phyloP scores from a whole-genome alignment of 2,113 vertebrate genomes.

The Scartelaos histophorus region DNA sequence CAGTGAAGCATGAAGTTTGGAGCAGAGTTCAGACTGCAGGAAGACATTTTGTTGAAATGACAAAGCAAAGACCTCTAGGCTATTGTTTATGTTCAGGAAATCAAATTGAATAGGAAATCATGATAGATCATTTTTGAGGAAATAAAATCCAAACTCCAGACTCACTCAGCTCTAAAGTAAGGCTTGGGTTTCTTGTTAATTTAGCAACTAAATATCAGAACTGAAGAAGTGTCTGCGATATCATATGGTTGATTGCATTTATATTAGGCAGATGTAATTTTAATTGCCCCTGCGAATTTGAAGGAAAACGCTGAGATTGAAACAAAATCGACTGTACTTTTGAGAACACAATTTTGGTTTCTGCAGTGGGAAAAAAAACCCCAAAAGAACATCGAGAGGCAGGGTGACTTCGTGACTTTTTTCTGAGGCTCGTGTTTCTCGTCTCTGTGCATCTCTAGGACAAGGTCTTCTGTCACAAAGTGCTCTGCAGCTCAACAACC shows the following conservation, averaged over 20 bases:
- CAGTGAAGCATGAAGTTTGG: neutral
- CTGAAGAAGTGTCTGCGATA: neutral
- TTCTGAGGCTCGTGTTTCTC: constrained; percentile 9
- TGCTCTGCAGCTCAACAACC: constrained; percentile 93
- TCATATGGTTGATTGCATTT: neutral
- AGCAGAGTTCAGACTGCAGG: too few relatives aligned
- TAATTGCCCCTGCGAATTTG: neutral
- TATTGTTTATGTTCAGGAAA: too few relatives aligned
- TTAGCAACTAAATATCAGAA: neutral
- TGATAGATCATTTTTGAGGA: too few relatives aligned
- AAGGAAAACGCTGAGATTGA: neutral
- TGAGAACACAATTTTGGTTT: neutral
- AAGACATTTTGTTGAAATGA: too few relatives aligned
- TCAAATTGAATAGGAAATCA: too few relatives aligned
- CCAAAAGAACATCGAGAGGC: neutral
- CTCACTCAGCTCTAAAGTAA: too few relatives aligned
- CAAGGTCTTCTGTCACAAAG: constrained; percentile 97
- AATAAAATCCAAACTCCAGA: too few relatives aligned
- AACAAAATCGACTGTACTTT: neutral
- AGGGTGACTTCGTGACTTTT: neutral
- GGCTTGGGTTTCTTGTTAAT: neutral
- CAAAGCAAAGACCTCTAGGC: too few relatives aligned
- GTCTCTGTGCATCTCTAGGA: constrained; percentile 72
- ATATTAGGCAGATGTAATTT: neutral
- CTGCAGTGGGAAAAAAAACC: neutral